phyloP scores from a whole-genome alignment of 2,888 invertebrate species.

The Drosophila austrosaltans region DNA sequence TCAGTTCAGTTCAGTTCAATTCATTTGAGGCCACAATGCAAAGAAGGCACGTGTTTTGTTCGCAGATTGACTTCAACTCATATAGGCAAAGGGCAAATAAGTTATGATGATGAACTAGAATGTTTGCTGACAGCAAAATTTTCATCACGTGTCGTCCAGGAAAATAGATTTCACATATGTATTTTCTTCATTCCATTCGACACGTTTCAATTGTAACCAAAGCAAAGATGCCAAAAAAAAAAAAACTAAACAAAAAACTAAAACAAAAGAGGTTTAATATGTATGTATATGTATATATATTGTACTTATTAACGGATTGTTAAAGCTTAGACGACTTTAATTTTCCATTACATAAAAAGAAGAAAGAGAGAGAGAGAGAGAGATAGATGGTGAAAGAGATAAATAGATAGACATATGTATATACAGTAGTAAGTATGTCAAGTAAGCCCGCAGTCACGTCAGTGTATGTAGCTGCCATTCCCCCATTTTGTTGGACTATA shows the following conservation, averaged over 20 bases:
- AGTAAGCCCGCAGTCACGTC: constrained; percentile 9
- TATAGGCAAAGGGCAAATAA: constrained; percentile 2
- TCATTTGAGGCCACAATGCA: constrained; percentile 11
- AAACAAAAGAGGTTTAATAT: too few species aligned
- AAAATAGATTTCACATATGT: background rate
- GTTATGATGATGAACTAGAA: constrained; percentile 30
- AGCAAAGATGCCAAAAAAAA: background rate
- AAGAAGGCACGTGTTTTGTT: constrained; percentile 7
- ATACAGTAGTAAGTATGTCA: constrained; percentile 4
- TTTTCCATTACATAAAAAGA: background rate
- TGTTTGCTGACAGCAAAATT: constrained; percentile 60
- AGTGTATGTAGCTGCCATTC: constrained; percentile 13
- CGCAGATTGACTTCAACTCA: background rate
- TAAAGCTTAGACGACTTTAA: constrained; percentile 4
- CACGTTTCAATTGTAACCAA: background rate
- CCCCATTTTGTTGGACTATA: constrained; percentile 45
- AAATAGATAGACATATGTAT: background rate
- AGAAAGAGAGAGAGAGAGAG: background rate
- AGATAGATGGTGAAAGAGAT: background rate
- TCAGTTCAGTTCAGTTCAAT: constrained; percentile 1
- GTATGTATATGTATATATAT: background rate
- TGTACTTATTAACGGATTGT: constrained; percentile 4
- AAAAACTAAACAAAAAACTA: background rate
- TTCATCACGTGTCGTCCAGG: constrained; percentile 57
- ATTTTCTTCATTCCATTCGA: background rate